These are phyloP conservation scores for Sebastes cheni DNA, from an alignment of 2,797 vertebrate species.

Conservation along the genomic window DNA sequence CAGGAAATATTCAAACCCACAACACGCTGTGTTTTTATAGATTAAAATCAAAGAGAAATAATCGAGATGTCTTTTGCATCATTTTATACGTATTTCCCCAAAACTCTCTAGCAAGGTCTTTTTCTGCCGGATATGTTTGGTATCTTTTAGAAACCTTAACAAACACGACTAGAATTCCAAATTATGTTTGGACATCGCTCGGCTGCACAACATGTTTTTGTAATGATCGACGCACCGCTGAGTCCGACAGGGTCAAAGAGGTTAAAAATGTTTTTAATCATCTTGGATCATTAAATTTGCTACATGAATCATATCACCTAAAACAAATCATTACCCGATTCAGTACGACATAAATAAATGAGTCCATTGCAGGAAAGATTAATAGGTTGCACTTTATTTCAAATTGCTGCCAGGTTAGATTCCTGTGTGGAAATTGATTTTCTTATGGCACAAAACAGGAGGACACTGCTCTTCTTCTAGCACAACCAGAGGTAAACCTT, in stretches of 20 bases:
- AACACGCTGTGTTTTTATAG: not conserved
- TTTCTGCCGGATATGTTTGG: not conserved
- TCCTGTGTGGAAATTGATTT: not conserved
- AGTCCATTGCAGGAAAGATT: not conserved
- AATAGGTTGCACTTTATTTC: not conserved
- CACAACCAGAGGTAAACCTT: not conserved
- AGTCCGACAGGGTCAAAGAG: constrained; percentile 14
- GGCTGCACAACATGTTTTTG: constrained; percentile 16
- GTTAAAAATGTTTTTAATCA: constrained; percentile 38
- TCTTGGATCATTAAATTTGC: constrained; percentile 22
- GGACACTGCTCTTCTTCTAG: not conserved
- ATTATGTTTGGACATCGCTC: not conserved
- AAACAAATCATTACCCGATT: constrained; percentile 23
- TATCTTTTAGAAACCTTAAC: constrained; percentile 9
- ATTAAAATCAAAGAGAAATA: not conserved
- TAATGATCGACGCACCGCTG: constrained; percentile 24
- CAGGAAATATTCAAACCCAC: not conserved
- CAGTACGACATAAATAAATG: constrained; percentile 11
- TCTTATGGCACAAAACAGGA: not conserved
- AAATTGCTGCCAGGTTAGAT: constrained; percentile 12
- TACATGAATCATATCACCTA: constrained; percentile 12
- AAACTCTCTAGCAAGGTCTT: not conserved
- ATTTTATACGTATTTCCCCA: not conserved
- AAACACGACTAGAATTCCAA: constrained; percentile 5
- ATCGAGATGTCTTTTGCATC: not conserved